These are phyloP conservation scores for Trachelus stipa DNA, from an alignment of 2,888 invertebrate genomes.

Conservation along the genomic window DNA sequence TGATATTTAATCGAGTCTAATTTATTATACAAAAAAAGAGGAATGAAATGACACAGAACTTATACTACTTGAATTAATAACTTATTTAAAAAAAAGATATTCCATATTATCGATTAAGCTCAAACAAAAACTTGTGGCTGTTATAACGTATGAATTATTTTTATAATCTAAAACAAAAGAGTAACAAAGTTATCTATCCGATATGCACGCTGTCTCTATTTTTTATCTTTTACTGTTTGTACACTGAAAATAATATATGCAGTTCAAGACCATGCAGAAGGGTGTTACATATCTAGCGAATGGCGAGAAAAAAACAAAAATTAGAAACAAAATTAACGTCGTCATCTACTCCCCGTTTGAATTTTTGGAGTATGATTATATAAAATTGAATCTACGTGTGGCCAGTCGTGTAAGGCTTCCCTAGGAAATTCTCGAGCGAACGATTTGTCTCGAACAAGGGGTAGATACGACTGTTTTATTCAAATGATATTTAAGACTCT, in stretches of 20 bases:
- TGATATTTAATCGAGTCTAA: background rate
- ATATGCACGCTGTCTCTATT: slow-evolving; percentile 21
- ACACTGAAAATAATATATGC: slow-evolving; percentile 35
- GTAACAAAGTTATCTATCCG: slow-evolving; percentile 1
- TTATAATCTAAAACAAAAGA: background rate
- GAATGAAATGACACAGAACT: background rate
- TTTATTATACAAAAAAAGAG: background rate
- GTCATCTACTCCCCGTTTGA: background rate
- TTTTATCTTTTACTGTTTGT: slow-evolving; percentile 27
- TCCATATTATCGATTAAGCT: slow-evolving; percentile 6
- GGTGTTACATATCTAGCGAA: slow-evolving; percentile 24
- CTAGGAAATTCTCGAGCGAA: background rate
- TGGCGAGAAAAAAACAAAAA: slow-evolving; percentile 2
- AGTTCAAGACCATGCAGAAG: slow-evolving; percentile 21
- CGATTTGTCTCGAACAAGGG: background rate
- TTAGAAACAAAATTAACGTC: slow-evolving; percentile 2
- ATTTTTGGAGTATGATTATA: background rate
- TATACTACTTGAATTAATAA: slow-evolving; percentile 3
- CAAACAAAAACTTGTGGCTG: slow-evolving; percentile 3
- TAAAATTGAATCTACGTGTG: background rate
- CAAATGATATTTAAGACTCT: slow-evolving; percentile 8
- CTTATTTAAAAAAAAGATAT: slow-evolving; percentile 1
- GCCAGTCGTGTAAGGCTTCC: background rate
- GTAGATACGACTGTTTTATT: background rate
- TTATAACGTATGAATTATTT: slow-evolving; percentile 4